Conservation (phyloP, 1,140 invertebrate genomes). For the Eupeodes corollae region DNA sequence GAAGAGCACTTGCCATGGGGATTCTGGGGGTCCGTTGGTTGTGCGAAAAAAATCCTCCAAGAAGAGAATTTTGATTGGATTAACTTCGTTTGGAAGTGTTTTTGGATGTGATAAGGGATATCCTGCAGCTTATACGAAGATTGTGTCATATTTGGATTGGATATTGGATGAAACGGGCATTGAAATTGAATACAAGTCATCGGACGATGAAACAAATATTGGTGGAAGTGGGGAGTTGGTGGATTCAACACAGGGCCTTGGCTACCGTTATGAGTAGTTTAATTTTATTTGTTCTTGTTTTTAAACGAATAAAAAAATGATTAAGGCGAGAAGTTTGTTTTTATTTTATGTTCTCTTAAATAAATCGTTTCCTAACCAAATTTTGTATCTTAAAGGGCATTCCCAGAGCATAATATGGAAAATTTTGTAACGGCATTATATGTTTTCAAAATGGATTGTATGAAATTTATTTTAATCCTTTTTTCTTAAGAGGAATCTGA, state of each 20-base stretch:
- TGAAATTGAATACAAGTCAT: conserved; percentile 20
- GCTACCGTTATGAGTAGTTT: neutral
- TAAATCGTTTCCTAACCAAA: too few relatives aligned
- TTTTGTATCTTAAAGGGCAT: neutral
- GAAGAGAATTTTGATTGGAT: conserved; percentile 37
- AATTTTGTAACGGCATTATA: neutral
- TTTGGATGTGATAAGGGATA: conserved; percentile 42
- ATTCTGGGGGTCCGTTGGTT: conserved; percentile 41
- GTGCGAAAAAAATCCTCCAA: conserved; percentile 25
- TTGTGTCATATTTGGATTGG: conserved; percentile 45
- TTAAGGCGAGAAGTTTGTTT: conserved; percentile 18
- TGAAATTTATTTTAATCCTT: too few relatives aligned
- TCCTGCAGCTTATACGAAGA: conserved; percentile 44
- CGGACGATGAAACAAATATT: conserved; percentile 12
- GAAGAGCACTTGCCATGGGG: conserved; percentile 37
- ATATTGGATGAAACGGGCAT: conserved; percentile 37
- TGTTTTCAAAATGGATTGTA: too few relatives aligned
- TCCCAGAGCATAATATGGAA: neutral
- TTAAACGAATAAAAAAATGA: conserved; percentile 10
- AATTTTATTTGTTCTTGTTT: neutral
- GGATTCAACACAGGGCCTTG: neutral
- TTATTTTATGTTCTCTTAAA: too few relatives aligned
- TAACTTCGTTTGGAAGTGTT: conserved; percentile 44
- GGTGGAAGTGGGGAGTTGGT: conserved; percentile 1
- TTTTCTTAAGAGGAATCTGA: too few relatives aligned